A percentile compares a stretch with the other conserved stretches of the same genome.
These are phyloP conservation scores for Macaria notata DNA, from an alignment of 2,888 invertebrate genomes.

Conservation along the genomic window DNA sequence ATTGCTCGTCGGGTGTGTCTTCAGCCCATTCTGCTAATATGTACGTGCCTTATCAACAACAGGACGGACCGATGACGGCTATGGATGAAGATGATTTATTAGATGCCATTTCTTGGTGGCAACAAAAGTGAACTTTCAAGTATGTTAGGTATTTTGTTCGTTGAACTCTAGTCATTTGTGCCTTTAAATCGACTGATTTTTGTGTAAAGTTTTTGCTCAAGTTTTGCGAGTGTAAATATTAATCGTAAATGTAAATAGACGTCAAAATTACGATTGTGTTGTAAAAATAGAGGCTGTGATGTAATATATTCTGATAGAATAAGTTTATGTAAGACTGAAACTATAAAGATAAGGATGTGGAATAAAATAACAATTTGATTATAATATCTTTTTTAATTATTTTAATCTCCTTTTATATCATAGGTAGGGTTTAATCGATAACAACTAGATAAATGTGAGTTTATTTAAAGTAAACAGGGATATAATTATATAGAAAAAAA, in stretches of 20 bases:
- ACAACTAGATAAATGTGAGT: no score
- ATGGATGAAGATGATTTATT: slow-evolving; percentile 93
- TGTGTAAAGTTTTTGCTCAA: neutral
- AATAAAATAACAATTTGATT: no score
- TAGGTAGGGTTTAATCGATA: no score
- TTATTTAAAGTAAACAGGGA: no score
- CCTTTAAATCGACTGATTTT: neutral
- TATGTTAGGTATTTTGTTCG: slow-evolving; percentile 5
- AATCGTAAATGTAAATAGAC: neutral
- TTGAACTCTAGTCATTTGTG: slow-evolving; percentile 52
- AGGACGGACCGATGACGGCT: slow-evolving; percentile 80
- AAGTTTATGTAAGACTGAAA: slow-evolving; percentile 9
- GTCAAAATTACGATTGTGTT: neutral
- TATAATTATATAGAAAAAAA: no score
- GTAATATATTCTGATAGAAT: slow-evolving; percentile 15
- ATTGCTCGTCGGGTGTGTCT: slow-evolving; percentile 83
- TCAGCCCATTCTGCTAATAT: slow-evolving; percentile 58
- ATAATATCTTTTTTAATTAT: no score
- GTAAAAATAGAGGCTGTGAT: slow-evolving; percentile 30
- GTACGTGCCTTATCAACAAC: slow-evolving; percentile 49
- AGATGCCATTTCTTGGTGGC: slow-evolving; percentile 92
- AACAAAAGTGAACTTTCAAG: slow-evolving; percentile 76
- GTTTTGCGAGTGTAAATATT: neutral
- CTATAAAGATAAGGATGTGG: neutral
- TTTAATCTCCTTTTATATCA: no score